Evolutionary conservation across 2,797 vertebrate species (phyloP), one percentile per base, ranked within the genome.

Genomic region (Chlorospingus flavigularis): DNA sequence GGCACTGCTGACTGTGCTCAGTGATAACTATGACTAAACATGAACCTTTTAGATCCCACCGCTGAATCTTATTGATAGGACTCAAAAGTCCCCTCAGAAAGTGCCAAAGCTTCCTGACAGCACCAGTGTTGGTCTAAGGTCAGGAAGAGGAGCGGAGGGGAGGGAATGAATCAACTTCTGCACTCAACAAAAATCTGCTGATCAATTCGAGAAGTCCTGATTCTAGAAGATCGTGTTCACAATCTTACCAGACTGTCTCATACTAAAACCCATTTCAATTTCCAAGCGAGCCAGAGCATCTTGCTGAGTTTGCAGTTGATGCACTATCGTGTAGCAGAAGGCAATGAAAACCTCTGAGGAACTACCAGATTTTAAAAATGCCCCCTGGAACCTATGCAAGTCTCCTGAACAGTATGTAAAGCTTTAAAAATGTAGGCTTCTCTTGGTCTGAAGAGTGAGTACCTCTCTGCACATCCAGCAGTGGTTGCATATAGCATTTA

Each of bases 21-120:
- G 70, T 76, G 71, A 88, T 80, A 83, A 89, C 78, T 90, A 77
- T 97, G 96, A 96, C 91, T 96, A 95, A 96, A 81, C 45, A 81
- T 86, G 79, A 97, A 94, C 92, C 85, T 96, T 96, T 96, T 86
- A 33, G 77, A 70, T 60, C 54, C 94, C 68, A 31, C 79, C 4
- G 0, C 72, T 71, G 65, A 45, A 78, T 70, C 82, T 83, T 39
- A 39, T 30, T 78, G 76, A 86, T 53, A 78, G 76, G 87, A 66
- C 89, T 73, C 35, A 19, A 82, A 89, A 92, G 82, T 80, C 66
- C 82, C 21, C 3, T 86, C 37, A 35, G 73, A 94, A 61, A 94
- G 91, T 3, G 0, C 55, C 79, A 90, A 66, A 80, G 42, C 70
- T 48, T 78, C 83, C 82, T 90, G 79, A 75, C 10, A 88, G 87